phyloP scores from a whole-genome alignment of 2,113 vertebrate genomes.

The Todiramphus saurophagus region DNA sequence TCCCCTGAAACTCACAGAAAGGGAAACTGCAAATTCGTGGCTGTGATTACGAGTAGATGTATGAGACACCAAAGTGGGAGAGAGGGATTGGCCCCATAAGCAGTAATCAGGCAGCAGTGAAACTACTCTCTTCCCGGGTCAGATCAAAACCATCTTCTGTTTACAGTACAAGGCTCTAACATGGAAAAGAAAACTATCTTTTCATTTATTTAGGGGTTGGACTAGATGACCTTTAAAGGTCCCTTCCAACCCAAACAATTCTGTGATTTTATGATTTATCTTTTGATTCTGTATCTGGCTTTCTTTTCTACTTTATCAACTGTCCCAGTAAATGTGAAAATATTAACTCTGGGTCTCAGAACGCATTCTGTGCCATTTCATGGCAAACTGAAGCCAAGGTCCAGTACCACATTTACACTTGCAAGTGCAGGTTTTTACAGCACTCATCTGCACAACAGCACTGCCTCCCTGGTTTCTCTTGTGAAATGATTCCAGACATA shows the following conservation, averaged over 20 bases:
- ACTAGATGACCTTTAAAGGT: not conserved
- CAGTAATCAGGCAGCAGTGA: not conserved
- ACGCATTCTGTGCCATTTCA: not conserved
- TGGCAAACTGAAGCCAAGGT: slow-evolving; percentile 3
- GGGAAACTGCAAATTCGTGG: not conserved
- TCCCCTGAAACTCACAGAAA: not conserved
- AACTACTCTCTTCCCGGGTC: not conserved
- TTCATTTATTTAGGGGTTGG: not conserved
- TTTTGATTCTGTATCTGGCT: not conserved
- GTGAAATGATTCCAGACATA: not conserved
- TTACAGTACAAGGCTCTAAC: not conserved
- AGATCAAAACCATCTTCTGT: not conserved
- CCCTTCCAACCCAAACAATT: not conserved
- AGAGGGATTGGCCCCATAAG: not conserved
- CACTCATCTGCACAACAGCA: not conserved
- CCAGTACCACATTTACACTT: not conserved
- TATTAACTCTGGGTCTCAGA: not conserved
- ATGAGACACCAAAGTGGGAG: not conserved
- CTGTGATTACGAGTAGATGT: not conserved
- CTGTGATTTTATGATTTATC: not conserved
- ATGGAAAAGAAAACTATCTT: not conserved
- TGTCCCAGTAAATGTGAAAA: not conserved
- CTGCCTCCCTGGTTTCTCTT: not conserved
- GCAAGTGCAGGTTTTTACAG: slow-evolving; percentile 15
- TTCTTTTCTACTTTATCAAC: not conserved